Evolutionary conservation across 2,888 invertebrate genomes (phyloP), one percentile per base, ranked within the genome.

Genomic region (Andrena bicolor): DNA sequence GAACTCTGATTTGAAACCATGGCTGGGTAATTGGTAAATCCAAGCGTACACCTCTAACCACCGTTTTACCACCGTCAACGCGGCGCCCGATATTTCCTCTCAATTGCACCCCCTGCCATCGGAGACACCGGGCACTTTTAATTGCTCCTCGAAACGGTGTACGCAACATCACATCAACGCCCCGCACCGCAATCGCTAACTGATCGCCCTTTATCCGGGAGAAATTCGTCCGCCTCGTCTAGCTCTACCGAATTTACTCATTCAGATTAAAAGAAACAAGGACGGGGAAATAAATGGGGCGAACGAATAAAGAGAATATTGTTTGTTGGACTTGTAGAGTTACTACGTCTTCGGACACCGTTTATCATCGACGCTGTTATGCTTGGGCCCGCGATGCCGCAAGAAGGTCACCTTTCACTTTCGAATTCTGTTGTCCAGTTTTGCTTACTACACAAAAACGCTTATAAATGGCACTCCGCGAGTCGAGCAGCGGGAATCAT

Each of bases 321-420:
- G n/a, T 28, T 16, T 10, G 16, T 16, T 28, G 23, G 60, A 71
- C 30, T 30, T 30, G 3, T 23, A 32, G 5, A 32, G 16, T 23
- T 7, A 13, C 28, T 41, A 64, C n/a, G 28, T 20, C 58, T 30
- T 58, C 26, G 49, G 30, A 41, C 23, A 10, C 7, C 73, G 23
- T 41, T 61, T 23, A 23, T 41, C n/a, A 66, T 51, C 69, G 35
- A 61, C 28, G n/a, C 41, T 7, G 58, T 35, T 28, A 6, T 66
- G 13, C 41, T 72, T 74, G 63, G 41, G 7, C 30, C 20, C 63
- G n/a, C 32, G 60, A 69, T 65, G 49, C 16, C 35, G 10, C 53
- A 65, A 76, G 41, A 41, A 41, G 65, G 76, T 76, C 71, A 53
- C 58, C 73, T 69, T 74, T 80, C 80, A 60, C 81, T 79, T 74